phyloP scores from a whole-genome alignment of 2,888 invertebrate genomes.

The Anodontia alba region DNA sequence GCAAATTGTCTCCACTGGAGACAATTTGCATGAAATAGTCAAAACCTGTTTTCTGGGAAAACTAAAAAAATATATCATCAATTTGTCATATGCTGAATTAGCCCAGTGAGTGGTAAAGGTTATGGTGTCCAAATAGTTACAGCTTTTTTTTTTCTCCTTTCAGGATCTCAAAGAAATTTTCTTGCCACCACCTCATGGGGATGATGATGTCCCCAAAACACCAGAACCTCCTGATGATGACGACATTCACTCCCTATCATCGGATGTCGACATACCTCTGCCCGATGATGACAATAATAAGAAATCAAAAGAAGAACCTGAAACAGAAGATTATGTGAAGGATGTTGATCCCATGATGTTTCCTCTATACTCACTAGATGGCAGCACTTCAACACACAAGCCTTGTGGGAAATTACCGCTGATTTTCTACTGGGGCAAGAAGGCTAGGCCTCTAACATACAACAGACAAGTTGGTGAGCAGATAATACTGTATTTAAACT shows the following conservation, averaged over 20 bases:
- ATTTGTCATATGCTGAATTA: too few species aligned
- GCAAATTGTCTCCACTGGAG: too few species aligned
- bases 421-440: conserved; percentile 79
- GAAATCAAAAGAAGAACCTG: conserved; percentile 15
- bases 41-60: too few species aligned
- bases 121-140: too few species aligned
- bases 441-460: conserved; percentile 67
- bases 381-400: conserved; percentile 73
- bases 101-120: too few species aligned
- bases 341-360: conserved; percentile 75
- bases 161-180: conserved; percentile 75
- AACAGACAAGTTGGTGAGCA: conserved; percentile 80
- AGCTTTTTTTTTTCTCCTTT: background rate
- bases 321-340: conserved; percentile 24
- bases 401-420: conserved; percentile 80
- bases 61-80: too few species aligned
- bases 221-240: conserved; percentile 59
- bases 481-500: background rate
- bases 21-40: too few species aligned
- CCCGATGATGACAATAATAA: conserved; percentile 52
- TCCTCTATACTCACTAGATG: conserved; percentile 79
- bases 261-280: conserved; percentile 70
- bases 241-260: conserved; percentile 70
- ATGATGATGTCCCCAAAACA: conserved; percentile 69
- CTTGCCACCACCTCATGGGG: conserved; percentile 73